Evolutionary conservation across 2,113 vertebrate genomes (phyloP).

Genomic region (Sinocyclocheilus maitianheensis): DNA sequence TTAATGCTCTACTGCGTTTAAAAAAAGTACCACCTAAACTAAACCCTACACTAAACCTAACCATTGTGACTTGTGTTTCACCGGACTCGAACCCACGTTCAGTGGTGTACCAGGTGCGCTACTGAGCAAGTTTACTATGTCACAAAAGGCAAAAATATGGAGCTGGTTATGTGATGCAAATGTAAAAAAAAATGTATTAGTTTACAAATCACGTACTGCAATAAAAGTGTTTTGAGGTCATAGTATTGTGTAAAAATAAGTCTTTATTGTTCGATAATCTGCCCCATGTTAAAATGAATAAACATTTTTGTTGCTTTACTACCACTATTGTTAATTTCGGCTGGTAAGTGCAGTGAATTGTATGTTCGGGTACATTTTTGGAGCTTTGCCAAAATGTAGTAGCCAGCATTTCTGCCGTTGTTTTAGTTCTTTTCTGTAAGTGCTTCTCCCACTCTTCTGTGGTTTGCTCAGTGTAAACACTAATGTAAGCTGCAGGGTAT

Average conservation of each 20-base stretch:
- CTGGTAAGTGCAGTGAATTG: neutral
- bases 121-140: neutral
- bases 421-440: neutral
- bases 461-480: conserved; percentile 42
- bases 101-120: neutral
- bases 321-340: neutral
- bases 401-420: neutral
- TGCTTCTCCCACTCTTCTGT: neutral
- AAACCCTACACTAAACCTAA: neutral
- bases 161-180: neutral
- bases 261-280: neutral
- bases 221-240: neutral
- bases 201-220: neutral
- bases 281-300: neutral
- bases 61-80: neutral
- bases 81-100: neutral
- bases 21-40: neutral
- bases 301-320: neutral
- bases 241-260: neutral
- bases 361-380: neutral
- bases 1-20: neutral
- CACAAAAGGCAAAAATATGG: neutral
- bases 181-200: neutral
- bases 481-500: neutral
- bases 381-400: neutral